Percentiles rank a stretch among this genome's conserved stretches.
These are phyloP conservation scores for Entelurus aequoreus DNA, from an alignment of 2,113 vertebrate species.

Conservation along the genomic window DNA sequence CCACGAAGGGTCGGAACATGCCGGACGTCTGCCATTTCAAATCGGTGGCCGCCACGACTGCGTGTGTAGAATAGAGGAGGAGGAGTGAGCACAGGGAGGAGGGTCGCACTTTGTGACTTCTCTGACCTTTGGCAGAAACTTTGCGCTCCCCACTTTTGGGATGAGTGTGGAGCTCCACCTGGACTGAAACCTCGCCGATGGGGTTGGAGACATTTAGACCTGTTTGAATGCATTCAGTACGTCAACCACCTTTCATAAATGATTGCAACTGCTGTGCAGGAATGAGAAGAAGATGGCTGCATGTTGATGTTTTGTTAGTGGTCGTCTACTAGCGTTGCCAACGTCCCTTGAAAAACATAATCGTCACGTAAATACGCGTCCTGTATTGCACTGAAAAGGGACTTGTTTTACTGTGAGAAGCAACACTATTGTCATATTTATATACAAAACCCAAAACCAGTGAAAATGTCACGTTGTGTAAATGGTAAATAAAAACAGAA, in stretches of 20 bases:
- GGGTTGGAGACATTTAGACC: conserved; percentile 87
- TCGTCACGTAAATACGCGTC: too few species aligned
- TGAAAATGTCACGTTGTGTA: too few species aligned
- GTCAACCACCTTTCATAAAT: not conserved
- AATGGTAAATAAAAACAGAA: too few species aligned
- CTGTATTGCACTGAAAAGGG: too few species aligned
- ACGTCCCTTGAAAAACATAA: too few species aligned
- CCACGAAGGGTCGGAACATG: conserved; percentile 97
- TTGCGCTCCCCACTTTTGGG: conserved; percentile 91
- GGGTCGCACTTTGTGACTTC: not conserved
- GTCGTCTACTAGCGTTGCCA: too few species aligned
- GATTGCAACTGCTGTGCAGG: conserved; percentile 1
- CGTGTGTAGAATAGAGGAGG: not conserved
- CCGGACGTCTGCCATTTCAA: conserved; percentile 95
- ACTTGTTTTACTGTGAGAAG: too few species aligned
- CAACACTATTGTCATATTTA: too few species aligned
- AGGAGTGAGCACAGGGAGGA: not conserved
- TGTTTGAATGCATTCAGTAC: conserved; percentile 44
- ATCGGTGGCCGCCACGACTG: conserved; percentile 91
- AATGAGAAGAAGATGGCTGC: not conserved
- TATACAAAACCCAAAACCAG: too few species aligned
- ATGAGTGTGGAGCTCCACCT: conserved; percentile 92
- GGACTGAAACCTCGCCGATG: conserved; percentile 91
- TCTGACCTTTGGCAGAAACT: conserved; percentile 89
- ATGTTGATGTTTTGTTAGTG: conserved; percentile 1